These are phyloP conservation scores for Sebastes miniatus DNA, from an alignment of 2,797 vertebrate genomes.

Conservation along the genomic window DNA sequence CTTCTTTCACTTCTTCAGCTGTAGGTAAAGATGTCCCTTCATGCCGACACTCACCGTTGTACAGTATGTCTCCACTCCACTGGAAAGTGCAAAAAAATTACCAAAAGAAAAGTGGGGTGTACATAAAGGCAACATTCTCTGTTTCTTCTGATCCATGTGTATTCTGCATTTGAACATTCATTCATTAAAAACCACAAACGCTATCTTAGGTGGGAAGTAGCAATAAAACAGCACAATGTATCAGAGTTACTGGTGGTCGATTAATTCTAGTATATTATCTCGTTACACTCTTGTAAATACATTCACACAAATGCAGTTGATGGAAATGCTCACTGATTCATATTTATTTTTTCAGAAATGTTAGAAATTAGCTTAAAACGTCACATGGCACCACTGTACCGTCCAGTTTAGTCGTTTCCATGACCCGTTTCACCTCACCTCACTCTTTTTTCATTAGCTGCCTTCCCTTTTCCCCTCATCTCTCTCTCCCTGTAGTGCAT, in stretches of 20 bases:
- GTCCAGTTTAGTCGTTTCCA: background rate
- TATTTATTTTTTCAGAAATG: constrained; percentile 8
- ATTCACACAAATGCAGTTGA: background rate
- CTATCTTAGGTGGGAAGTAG: background rate
- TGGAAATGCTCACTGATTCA: background rate
- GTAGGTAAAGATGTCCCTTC: background rate
- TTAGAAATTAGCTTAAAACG: background rate
- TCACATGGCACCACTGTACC: background rate
- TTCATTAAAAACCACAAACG: background rate
- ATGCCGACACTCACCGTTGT: background rate
- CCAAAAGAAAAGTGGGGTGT: too few relatives aligned
- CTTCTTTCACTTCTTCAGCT: too few relatives aligned
- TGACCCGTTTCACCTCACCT: background rate
- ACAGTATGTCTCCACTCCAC: background rate
- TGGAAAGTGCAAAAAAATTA: too few relatives aligned
- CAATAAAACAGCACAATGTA: background rate
- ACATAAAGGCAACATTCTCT: too few relatives aligned
- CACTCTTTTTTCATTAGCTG: constrained; percentile 10
- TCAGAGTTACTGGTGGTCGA: background rate
- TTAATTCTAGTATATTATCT: background rate
- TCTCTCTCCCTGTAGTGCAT: constrained; percentile 25
- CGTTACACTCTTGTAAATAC: background rate
- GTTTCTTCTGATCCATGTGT: too few relatives aligned
- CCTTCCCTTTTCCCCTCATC: background rate
- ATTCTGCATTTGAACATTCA: background rate